phyloP scores from a whole-genome alignment of 2,888 invertebrate genomes.

The Lithophane socia region DNA sequence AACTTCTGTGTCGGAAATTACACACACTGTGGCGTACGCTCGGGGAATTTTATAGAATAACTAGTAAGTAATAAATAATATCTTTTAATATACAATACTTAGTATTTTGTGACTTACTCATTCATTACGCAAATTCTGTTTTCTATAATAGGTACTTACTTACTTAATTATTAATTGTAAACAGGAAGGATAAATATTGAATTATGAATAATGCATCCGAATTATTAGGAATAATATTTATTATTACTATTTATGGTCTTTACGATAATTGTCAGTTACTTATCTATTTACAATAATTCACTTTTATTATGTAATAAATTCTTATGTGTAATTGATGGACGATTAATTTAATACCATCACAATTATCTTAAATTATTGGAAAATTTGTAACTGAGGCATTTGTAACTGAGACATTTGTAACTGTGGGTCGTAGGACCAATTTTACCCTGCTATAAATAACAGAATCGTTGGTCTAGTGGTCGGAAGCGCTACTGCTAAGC shows the following conservation, averaged over 20 bases:
- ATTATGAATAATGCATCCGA: background rate
- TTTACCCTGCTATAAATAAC: no score
- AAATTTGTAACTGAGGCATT: no score
- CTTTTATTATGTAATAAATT: no score
- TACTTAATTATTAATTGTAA: background rate
- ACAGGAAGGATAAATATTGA: constrained; percentile 33
- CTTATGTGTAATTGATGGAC: no score
- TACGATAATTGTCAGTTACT: background rate
- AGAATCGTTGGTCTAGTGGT: no score
- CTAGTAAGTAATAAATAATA: background rate
- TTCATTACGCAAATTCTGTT: constrained; percentile 41
- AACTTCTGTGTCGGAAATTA: background rate
- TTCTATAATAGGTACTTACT: background rate
- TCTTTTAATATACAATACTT: background rate
- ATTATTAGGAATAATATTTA: background rate
- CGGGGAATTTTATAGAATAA: constrained; percentile 25
- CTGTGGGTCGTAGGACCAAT: no score
- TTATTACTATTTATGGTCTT: constrained; percentile 2
- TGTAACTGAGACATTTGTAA: no score
- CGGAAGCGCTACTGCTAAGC: no score
- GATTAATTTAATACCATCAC: no score
- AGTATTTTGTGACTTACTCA: constrained; percentile 30
- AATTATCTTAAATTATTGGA: no score
- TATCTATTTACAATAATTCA: no score
- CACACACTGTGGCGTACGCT: background rate